Conservation (phyloP, 2,797 vertebrate species). For the Crax fasciolata region DNA sequence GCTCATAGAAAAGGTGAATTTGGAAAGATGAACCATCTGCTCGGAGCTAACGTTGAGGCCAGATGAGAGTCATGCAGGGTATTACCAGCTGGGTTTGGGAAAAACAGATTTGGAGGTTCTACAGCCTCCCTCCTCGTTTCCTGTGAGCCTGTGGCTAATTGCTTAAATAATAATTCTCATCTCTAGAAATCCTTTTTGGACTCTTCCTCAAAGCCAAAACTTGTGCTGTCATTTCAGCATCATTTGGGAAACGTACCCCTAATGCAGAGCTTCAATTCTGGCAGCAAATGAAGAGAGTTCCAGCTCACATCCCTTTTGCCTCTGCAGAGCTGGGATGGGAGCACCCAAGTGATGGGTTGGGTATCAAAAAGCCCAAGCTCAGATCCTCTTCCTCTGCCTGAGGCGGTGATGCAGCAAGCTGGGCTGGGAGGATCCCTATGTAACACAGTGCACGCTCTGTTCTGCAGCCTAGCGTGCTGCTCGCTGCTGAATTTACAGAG, state of each 20-base stretch:
- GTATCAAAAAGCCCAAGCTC: background rate
- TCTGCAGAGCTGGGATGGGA: background rate
- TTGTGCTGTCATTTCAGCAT: background rate
- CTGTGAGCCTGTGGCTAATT: background rate
- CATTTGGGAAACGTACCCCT: background rate
- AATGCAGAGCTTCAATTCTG: background rate
- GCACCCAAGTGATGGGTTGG: background rate
- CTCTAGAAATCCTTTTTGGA: background rate
- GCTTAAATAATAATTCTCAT: background rate
- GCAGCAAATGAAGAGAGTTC: background rate
- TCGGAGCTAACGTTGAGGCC: background rate
- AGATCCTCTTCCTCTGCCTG: background rate
- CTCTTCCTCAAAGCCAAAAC: background rate
- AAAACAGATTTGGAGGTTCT: background rate
- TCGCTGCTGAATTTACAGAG: constrained; percentile 30
- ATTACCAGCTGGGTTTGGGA: background rate
- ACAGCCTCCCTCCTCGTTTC: background rate
- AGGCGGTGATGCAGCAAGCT: background rate
- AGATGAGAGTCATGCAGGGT: background rate
- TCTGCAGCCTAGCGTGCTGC: background rate
- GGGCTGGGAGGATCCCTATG: rapidly evolving
- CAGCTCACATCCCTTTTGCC: background rate
- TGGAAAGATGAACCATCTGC: background rate
- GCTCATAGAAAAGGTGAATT: background rate
- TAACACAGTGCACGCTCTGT: background rate